Percentiles rank a stretch among this genome's conserved stretches.
Evolutionary conservation across 1,140 invertebrate genomes (phyloP).

Genomic region (Trichomalopsis sarcophagae): DNA sequence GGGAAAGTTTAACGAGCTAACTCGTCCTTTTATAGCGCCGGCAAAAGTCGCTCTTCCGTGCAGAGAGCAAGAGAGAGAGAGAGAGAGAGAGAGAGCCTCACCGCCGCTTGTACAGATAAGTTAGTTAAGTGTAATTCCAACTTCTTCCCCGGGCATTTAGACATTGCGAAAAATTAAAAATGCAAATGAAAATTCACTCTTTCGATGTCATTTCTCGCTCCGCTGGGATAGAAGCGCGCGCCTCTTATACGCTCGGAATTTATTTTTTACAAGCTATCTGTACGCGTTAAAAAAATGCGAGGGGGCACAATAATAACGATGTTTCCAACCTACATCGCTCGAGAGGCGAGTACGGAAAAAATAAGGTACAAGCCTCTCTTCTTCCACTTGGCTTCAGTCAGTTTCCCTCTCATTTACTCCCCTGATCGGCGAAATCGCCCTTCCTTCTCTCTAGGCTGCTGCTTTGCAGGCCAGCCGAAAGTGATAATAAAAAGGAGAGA

Average conservation of each 20-base stretch:
- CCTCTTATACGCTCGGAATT: not conserved
- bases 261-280: not conserved
- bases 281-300: not conserved
- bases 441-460: not conserved
- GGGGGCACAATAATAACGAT: not conserved
- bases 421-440: constrained; percentile 6
- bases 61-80: not conserved
- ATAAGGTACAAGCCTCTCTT: not conserved
- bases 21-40: not conserved
- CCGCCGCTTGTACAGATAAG: not conserved
- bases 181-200: constrained; percentile 24
- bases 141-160: not conserved
- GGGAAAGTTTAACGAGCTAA: not conserved
- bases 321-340: not conserved
- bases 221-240: not conserved
- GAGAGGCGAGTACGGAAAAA: not conserved
- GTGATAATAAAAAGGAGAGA: constrained; percentile 38
- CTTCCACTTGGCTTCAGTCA: constrained; percentile 3
- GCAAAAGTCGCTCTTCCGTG: not conserved
- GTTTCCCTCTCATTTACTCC: constrained; percentile 29
- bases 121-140: constrained; percentile 25
- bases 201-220: not conserved
- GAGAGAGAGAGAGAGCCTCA: not conserved
- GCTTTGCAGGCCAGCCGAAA: not conserved
- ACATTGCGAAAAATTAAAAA: not conserved